Base-by-base conservation (phyloP, 2,888 invertebrate species). In the Trissoscelio sp. region DNA sequence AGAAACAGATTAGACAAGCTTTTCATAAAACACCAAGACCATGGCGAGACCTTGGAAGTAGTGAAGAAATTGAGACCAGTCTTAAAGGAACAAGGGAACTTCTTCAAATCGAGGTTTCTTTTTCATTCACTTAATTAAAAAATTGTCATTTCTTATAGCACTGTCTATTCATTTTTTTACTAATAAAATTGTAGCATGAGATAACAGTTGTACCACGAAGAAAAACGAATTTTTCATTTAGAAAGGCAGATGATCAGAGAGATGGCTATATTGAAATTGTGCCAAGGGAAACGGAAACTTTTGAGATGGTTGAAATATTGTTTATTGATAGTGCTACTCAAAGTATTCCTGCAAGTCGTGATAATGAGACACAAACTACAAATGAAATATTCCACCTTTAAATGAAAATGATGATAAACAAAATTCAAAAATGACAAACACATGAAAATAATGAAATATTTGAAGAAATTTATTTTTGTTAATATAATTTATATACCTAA, bases 241-340 rank as follows among this genome's bases (percentile, higher is more conserved):
- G 95, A 79, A 92, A 92, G 70, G 92, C 93, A 0, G 92, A 93
- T 53, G 93, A 94, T 51, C 93, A 93, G 12, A 92, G 94, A 60
- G 96, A 96, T 89, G 95, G 96, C 9, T 95, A 93, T 84, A 92
- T 94, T 73, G 95, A 96, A 86, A 88, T 96, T 22, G 89, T 93
- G 58, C 93, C 94, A 11, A 9, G 12, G 11, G 77, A 84, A 74
- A 6, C 92, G 48, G 92, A 93, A 60, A 93, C 92, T 14, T 94
- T 93, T 79, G 92, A 93, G 37, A 94, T 93, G 87, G 91, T 96
- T 4, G 91, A 90, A 42, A 92, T 93, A 64, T 92, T 92, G 55
- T 92, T 95, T 86, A 92, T 95, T 7, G 94, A 94, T 79, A 92
- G 92, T 7, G 93, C 70, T 0, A 89, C 92, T 11, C 95, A 96